These are phyloP conservation scores for Calypte anna DNA, from an alignment of 2,113 vertebrate species.

Conservation along the genomic window DNA sequence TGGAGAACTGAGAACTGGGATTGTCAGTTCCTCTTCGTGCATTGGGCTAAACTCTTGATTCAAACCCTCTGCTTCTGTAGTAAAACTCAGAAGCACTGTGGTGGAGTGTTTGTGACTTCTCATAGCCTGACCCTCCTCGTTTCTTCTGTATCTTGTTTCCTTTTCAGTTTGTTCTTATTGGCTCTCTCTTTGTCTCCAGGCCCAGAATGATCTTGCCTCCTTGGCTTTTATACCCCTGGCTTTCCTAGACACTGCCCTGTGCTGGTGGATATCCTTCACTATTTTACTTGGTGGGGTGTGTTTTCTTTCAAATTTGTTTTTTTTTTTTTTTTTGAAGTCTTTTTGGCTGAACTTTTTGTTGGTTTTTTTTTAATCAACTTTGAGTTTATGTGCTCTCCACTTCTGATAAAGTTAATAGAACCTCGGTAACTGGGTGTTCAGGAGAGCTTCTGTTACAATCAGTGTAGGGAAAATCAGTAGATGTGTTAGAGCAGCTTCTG, in stretches of 20 bases:
- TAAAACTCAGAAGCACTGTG: not conserved
- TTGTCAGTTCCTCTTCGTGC: not conserved
- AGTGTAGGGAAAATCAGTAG: not conserved
- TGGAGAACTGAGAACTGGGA: not conserved
- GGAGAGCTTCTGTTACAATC: slow-evolving; percentile 20
- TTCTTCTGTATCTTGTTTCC: slow-evolving; percentile 54
- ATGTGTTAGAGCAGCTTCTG: not conserved
- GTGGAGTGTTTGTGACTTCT: not conserved
- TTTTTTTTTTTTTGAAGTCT: slow-evolving; percentile 7
- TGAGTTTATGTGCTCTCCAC: slow-evolving; percentile 1
- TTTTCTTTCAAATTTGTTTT: slow-evolving; percentile 62
- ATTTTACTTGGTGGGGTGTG: slow-evolving; percentile 64
- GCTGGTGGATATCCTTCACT: slow-evolving; percentile 89
- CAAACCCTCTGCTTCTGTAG: not conserved
- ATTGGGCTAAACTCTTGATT: not conserved
- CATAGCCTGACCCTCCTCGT: not conserved
- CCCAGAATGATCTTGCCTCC: slow-evolving; percentile 87
- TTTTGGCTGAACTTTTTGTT: not conserved
- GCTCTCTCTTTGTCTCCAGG: slow-evolving; percentile 83
- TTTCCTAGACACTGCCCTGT: slow-evolving; percentile 88
- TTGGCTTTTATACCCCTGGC: slow-evolving; percentile 89
- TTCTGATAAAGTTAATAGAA: slow-evolving; percentile 9
- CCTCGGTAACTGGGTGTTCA: not conserved
- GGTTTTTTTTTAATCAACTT: not conserved
- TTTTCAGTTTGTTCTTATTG: slow-evolving; percentile 72